A percentile compares a stretch with the other conserved stretches of the same genome.
Conservation (phyloP, 2,797 vertebrate genomes). For the Sebastes elongatus region DNA sequence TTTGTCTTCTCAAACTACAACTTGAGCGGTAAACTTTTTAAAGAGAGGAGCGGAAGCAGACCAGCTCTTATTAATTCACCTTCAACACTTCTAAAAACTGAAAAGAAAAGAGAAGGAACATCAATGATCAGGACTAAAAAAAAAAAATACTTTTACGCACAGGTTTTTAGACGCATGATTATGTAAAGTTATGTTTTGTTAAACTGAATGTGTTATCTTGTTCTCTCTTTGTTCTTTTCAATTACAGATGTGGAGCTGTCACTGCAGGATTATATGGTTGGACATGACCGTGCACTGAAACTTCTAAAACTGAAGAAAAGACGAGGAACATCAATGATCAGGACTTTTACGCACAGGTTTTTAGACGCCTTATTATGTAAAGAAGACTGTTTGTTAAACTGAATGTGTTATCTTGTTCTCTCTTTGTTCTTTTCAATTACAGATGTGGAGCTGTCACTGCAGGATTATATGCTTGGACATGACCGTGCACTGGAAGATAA, state of each 20-base stretch:
- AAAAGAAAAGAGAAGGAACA: slow-evolving; percentile 12
- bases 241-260: too few relatives aligned
- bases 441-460: slow-evolving; percentile 39
- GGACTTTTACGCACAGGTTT: slow-evolving; percentile 29
- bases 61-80: slow-evolving; percentile 40
- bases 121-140: neutral
- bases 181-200: too few relatives aligned
- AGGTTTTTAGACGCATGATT: neutral
- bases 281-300: neutral
- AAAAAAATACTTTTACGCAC: slow-evolving; percentile 19
- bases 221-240: too few relatives aligned
- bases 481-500: slow-evolving; percentile 32
- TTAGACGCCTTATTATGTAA: neutral
- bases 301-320: neutral
- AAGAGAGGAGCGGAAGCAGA: slow-evolving; percentile 53
- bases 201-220: too few relatives aligned
- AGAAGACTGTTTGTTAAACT: neutral
- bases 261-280: too few relatives aligned
- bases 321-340: too few relatives aligned
- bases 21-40: slow-evolving; percentile 73
- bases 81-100: neutral
- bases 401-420: neutral
- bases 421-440: slow-evolving; percentile 18
- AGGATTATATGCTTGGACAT: slow-evolving; percentile 31
- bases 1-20: slow-evolving; percentile 80